These are phyloP conservation scores for Bombus huntii DNA, from an alignment of 1,140 invertebrate species.

Conservation along the genomic window DNA sequence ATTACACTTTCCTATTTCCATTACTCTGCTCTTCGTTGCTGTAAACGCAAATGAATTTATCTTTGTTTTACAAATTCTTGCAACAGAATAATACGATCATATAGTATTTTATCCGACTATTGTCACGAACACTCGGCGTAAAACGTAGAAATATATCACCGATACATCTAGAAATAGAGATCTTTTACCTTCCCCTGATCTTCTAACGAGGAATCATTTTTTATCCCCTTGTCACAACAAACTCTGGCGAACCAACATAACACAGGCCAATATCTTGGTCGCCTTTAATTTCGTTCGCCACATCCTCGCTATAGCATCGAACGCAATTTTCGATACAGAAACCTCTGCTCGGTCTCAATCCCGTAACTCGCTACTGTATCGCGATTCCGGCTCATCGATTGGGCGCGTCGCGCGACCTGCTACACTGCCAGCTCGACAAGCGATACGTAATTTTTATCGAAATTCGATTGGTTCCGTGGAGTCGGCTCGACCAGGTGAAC, in stretches of 20 bases:
- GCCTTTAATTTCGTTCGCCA: slow-evolving; percentile 4
- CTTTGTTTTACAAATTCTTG: no score
- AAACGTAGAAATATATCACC: no score
- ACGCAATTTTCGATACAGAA: neutral
- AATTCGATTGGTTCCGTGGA: neutral
- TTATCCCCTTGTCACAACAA: neutral
- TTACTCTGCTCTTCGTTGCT: no score
- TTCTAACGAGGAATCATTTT: neutral
- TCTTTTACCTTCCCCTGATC: neutral
- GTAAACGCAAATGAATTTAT: no score
- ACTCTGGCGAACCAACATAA: neutral
- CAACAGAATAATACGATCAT: no score
- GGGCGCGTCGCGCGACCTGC: no score
- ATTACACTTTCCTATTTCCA: no score
- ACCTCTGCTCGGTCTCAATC: neutral
- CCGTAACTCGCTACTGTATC: neutral
- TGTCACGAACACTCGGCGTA: no score
- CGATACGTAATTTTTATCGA: slow-evolving; percentile 35
- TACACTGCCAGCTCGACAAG: neutral
- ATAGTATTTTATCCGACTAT: no score
- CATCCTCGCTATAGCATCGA: neutral
- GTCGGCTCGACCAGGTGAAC: neutral
- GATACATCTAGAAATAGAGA: no score
- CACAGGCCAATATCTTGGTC: neutral
- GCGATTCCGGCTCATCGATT: slow-evolving; percentile 26